Evolutionary conservation across 2,797 vertebrate genomes (phyloP).

Genomic region (Mareca penelope): DNA sequence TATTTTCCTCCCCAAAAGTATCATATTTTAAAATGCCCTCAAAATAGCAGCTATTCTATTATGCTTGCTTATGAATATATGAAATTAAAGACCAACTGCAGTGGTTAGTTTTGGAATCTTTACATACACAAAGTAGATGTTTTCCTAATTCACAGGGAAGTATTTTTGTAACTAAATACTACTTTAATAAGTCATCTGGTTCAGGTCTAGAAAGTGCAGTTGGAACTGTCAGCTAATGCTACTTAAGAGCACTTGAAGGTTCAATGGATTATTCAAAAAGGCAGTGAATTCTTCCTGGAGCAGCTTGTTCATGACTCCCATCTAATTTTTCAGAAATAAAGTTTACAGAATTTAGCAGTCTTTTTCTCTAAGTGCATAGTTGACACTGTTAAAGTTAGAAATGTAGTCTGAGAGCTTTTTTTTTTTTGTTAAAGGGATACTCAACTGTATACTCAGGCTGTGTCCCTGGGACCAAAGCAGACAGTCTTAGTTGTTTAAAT

Average conservation of each 20-base stretch:
- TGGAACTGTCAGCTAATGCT: constrained; percentile 17
- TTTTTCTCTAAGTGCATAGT: not conserved
- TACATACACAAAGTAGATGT: not conserved
- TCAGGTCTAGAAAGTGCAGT: constrained; percentile 29
- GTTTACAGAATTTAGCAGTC: not conserved
- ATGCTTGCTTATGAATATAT: not conserved
- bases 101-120: not conserved
- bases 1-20: not conserved
- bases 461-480: not conserved
- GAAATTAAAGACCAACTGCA: not conserved
- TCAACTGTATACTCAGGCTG: not conserved
- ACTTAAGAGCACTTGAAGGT: constrained; percentile 38
- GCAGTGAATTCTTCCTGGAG: not conserved
- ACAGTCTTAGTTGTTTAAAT: not conserved
- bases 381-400: constrained; percentile 30
- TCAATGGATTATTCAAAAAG: constrained; percentile 41
- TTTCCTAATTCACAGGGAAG: not conserved
- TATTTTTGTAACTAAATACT: constrained; percentile 5
- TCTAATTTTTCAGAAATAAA: not conserved
- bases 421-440: constrained; percentile 13
- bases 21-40: not conserved
- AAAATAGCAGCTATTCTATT: not conserved
- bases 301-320: not conserved
- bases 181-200: not conserved
- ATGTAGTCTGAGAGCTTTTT: constrained; percentile 31